Percentiles rank a stretch among this genome's conserved stretches.
Evolutionary conservation across 2,113 vertebrate genomes (phyloP).

Genomic region (Tragelaphus imberbis): DNA sequence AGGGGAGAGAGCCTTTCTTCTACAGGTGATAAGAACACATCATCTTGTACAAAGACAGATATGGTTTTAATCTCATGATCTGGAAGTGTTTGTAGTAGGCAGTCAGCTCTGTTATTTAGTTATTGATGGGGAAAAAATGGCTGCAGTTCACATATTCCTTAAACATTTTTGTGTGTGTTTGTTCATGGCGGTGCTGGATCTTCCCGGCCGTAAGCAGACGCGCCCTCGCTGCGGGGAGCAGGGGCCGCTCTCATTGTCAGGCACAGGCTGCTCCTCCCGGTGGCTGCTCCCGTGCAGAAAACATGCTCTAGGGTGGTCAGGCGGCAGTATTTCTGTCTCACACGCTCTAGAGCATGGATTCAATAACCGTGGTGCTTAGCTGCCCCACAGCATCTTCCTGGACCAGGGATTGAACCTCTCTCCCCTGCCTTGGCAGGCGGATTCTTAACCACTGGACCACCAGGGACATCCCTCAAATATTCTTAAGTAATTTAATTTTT

Average conservation of each 20-base stretch:
- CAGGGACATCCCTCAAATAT: not conserved
- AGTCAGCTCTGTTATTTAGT: not conserved
- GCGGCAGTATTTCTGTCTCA: not conserved
- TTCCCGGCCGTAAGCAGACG: accelerated
- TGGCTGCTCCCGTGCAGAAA: accelerated
- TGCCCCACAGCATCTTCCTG: not conserved
- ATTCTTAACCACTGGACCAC: not conserved
- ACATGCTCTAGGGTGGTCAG: not conserved
- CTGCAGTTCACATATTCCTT: not conserved
- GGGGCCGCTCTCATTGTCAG: not conserved
- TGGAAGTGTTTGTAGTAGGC: too few species aligned
- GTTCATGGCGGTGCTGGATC: not conserved
- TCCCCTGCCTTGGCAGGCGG: accelerated
- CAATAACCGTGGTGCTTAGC: not conserved
- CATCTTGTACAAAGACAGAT: not conserved
- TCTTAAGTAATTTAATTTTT: not conserved
- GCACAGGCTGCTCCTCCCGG: accelerated
- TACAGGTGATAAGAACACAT: not conserved
- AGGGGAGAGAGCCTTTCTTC: not conserved
- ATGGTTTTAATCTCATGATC: not conserved
- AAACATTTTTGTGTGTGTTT: not conserved
- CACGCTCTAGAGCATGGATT: not conserved
- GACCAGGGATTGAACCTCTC: not conserved
- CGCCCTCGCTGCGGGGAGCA: accelerated
- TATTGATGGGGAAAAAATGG: not conserved